phyloP scores from a whole-genome alignment of 2,888 invertebrate species.

The Norana najaformis region DNA sequence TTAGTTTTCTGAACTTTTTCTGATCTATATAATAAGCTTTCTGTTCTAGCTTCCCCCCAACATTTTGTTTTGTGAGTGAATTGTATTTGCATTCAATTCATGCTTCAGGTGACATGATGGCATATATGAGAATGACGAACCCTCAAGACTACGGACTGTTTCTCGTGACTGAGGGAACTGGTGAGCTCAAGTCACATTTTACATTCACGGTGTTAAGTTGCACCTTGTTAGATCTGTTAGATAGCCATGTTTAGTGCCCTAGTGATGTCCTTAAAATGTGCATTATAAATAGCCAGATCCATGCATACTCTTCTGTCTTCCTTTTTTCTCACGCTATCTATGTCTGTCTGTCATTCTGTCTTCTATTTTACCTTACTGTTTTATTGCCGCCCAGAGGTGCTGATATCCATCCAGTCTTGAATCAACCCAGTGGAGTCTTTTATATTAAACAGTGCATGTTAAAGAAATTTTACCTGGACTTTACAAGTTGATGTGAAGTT shows the following conservation, averaged over 20 bases:
- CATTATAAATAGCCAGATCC: no score
- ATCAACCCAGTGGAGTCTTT: background rate
- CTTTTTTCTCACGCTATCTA: no score
- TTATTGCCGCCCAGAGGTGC: background rate
- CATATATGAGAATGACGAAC: background rate
- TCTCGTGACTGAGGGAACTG: constrained; percentile 5
- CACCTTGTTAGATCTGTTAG: no score
- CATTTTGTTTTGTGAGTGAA: background rate
- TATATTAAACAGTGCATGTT: background rate
- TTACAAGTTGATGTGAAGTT: background rate
- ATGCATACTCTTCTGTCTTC: no score
- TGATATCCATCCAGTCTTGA: no score
- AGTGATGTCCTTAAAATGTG: no score
- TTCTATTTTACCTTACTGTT: no score
- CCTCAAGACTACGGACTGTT: background rate
- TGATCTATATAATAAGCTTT: background rate
- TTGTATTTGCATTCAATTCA: background rate
- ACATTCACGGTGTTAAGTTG: no score
- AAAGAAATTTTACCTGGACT: background rate
- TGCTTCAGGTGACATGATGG: background rate
- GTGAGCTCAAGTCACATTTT: background rate
- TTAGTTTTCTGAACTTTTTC: background rate
- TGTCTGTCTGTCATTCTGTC: no score
- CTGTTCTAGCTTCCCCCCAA: background rate
- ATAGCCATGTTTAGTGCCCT: no score